Percentiles rank a stretch among this genome's conserved stretches.
phyloP scores from a whole-genome alignment of 2,888 invertebrate species.

The Hydropsyche betteni region DNA sequence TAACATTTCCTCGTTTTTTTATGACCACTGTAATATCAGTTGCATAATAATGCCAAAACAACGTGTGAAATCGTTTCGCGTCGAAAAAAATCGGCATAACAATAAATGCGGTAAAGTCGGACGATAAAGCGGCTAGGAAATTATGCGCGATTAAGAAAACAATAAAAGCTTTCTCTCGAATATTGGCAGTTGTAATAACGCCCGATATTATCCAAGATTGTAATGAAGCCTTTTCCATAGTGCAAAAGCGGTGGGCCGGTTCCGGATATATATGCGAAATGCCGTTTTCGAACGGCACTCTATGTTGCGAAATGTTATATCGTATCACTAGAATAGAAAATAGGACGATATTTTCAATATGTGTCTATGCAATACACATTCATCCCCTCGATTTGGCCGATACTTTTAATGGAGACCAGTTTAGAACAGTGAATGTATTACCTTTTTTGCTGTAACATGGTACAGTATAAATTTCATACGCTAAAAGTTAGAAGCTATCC shows the following conservation, averaged over 20 bases:
- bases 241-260: constrained; percentile 10
- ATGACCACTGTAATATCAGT: neutral
- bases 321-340: neutral
- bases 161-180: constrained; percentile 29
- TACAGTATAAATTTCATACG: no score
- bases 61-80: constrained; percentile 7
- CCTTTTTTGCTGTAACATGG: no score
- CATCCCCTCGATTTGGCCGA: no score
- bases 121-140: neutral
- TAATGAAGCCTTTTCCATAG: neutral
- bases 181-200: constrained; percentile 9
- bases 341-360: neutral
- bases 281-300: constrained; percentile 6
- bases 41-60: constrained; percentile 11
- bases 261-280: constrained; percentile 23
- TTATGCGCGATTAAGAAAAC: constrained; percentile 24
- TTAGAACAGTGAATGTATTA: no score
- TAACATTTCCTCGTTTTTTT: constrained; percentile 23
- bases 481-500: no score
- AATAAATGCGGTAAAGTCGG: no score
- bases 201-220: constrained; percentile 13
- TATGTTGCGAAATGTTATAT: constrained; percentile 7
- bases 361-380: neutral
- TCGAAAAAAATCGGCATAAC: no score
- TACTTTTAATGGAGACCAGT: no score